Evolutionary conservation across 2,888 invertebrate genomes (phyloP), one percentile per base, ranked within the genome.

Genomic region (Yponomeuta sedellus): DNA sequence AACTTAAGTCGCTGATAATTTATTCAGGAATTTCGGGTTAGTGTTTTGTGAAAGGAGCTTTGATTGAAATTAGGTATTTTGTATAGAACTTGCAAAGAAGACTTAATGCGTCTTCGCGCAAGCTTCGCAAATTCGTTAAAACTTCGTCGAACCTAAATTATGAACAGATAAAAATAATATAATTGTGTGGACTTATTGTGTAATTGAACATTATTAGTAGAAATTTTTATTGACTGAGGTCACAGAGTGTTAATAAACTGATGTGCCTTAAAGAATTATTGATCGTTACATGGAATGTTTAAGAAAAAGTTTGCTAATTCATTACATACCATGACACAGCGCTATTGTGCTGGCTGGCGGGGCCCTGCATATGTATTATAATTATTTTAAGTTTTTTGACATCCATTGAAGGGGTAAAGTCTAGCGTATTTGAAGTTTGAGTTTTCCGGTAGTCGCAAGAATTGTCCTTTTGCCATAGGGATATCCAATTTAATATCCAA

Each of bases 1-100:
- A 59, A 63, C 39, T 63, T 63, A 63, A 63, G 63, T 63, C 22
- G 63, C n/a, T 63, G 63, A 44, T 63, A 63, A 63, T 63, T 63
- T 63, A 63, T 63, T 63, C 40, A 52, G 22, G 62, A 39, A 62
- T 6, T n/a, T 63, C 39, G 63, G 61, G 61, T 22, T 44, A 22
- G 63, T 10, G 34, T 61, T 44, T 44, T 63, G 20, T 44, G 59
- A 22, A 10, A 10, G 20, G 12, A 59, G 12, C 5, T 63, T 20
- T 19, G 22, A 22, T 44, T 11, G 20, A 16, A 16, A 11, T 63
- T 63, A 59, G 25, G 5, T 63, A 28, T 34, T 44, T 16, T 28
- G 12, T 0, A 16, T 8, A 2, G 34, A 28, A 61, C n/a, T 61
- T 59, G 59, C 16, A 16, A 16, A 52, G 12, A 16, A 16, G 34